Conservation (phyloP, 2,888 invertebrate species). For the Helobdella robusta region DNA sequence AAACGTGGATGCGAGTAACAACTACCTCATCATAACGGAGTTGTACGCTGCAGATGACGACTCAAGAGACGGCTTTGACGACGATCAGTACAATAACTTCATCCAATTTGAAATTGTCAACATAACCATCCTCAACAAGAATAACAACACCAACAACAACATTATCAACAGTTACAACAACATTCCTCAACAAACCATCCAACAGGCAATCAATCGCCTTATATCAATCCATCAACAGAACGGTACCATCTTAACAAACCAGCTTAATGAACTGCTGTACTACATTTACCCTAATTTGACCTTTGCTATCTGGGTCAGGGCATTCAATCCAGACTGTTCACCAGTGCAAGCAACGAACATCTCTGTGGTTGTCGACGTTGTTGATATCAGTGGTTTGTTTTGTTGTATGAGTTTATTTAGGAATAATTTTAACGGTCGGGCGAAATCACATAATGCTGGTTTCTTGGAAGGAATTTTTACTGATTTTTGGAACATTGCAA, state of each 20-base stretch:
- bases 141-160: background rate
- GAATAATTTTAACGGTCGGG: no score
- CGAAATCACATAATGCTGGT: no score
- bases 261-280: background rate
- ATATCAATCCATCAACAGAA: background rate
- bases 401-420: no score
- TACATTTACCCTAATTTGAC: background rate
- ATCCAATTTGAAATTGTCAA: background rate
- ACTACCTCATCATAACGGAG: background rate
- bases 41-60: constrained; percentile 6
- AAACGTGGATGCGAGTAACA: background rate
- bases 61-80: background rate
- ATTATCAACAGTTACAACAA: background rate
- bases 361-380: background rate
- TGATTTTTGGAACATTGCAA: no score
- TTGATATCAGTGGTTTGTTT: background rate
- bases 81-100: background rate
- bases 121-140: no score
- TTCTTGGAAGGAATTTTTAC: no score
- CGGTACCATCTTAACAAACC: background rate
- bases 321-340: constrained; percentile 1
- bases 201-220: background rate
- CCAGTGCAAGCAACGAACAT: background rate
- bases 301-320: background rate
- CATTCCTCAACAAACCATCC: background rate